Evolutionary conservation across 2,797 vertebrate species (phyloP), one percentile per base, ranked within the genome.

Genomic region (Pangasius mekongensis): DNA sequence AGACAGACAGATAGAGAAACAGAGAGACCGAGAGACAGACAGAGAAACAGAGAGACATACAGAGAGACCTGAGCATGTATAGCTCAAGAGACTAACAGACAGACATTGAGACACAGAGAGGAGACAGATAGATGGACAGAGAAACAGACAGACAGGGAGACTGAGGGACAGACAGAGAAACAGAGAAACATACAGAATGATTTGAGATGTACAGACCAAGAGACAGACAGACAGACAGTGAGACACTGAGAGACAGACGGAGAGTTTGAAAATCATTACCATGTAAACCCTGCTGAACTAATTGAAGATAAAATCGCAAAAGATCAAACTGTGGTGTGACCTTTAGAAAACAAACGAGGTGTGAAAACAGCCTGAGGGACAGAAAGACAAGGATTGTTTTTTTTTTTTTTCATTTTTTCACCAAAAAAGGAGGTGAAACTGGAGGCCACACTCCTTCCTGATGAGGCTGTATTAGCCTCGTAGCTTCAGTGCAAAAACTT

Each of bases 1-100:
- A 80, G 73, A 27, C 58, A 52, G 78, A 78, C 88, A 47, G 87
- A 56, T 2, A 47, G 69, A 71, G 66, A 54, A 16, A 36, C 43
- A 20, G 39, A 5, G 9, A 76, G 10, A 49, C 24, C 4, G 22
- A 18, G 0, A 74, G 9, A 24, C 0, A 24, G 0, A 18, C 13
- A 14, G 5, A 24, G 14, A 64, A 1, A 33, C 24, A 43, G 13
- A 83, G 0, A 64, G 10, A 52, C 1, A 18, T 3, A n/a, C 0
- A 49, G 24, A n/a, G 11, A 47, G 43, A 9, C 47, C 1, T 47
- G 47, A 47, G 47, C n/a, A 47, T 47, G 47, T 43, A 43, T 7
- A 43, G 43, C 43, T 43, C 43, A 43, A 43, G 43, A 43, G 10
- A 30, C 0, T 11, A 8, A 64, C 0, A n/a, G 62, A 66, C 3